A percentile compares a stretch with the other conserved stretches of the same genome.
Evolutionary conservation across 2,797 vertebrate species (phyloP).

Genomic region (Chaetophractus vellerosus): DNA sequence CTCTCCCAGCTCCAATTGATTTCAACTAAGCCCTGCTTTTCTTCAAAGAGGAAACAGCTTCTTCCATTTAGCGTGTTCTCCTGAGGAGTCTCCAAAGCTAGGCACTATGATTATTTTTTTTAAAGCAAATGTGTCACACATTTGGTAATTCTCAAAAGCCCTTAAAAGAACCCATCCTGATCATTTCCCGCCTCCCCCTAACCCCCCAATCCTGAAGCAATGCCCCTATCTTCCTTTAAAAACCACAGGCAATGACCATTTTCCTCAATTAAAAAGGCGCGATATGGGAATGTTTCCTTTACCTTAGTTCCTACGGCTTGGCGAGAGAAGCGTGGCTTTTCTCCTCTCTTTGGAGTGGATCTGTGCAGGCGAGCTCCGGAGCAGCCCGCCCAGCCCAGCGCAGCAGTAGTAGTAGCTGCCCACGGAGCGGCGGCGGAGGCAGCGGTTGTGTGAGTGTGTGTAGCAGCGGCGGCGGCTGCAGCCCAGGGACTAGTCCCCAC

Average conservation of each 20-base stretch:
- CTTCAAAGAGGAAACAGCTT: constrained; percentile 16
- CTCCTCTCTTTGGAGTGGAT: background rate
- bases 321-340: constrained; percentile 19
- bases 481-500: constrained; percentile 92
- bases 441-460: constrained; percentile 63
- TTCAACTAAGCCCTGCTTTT: constrained; percentile 45
- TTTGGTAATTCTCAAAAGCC: constrained; percentile 34
- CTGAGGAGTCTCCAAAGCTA: constrained; percentile 27
- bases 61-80: background rate
- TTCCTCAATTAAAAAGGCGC: background rate
- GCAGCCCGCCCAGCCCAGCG: constrained; percentile 45
- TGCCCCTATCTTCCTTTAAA: constrained; percentile 34
- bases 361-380: constrained; percentile 40
- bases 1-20: background rate
- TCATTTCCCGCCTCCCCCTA: constrained; percentile 69
- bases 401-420: constrained; percentile 80
- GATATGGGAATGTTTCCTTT: background rate
- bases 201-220: constrained; percentile 42
- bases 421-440: constrained; percentile 49
- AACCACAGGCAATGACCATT: background rate
- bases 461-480: constrained; percentile 87
- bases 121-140: constrained; percentile 47
- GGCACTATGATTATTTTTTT: background rate
- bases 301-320: constrained; percentile 75
- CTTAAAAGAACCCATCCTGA: background rate